Evolutionary conservation across 92 coral and sea anemone genomes (phyloP).

Genomic region (Scolanthus callimorphus): DNA sequence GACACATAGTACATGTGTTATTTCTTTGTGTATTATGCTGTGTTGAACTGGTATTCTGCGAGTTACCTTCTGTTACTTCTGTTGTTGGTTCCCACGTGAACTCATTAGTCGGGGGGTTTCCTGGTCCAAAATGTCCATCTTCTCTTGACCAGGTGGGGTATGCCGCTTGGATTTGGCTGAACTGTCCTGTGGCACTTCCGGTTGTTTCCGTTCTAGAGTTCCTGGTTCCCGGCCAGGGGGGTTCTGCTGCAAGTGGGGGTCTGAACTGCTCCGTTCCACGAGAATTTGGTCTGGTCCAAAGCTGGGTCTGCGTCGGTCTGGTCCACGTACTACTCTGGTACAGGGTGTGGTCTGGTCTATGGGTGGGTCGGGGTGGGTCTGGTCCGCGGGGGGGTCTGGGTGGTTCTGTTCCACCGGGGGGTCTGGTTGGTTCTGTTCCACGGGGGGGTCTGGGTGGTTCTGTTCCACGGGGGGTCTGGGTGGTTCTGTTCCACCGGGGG

Average conservation of each 20-base stretch:
- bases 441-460: no score
- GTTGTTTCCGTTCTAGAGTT: not conserved
- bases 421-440: no score
- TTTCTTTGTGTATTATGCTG: not conserved
- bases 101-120: no score
- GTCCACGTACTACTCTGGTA: not conserved
- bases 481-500: no score
- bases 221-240: no score
- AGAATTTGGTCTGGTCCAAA: not conserved
- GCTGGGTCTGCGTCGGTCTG: not conserved
- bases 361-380: not conserved
- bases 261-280: not conserved
- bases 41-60: conserved; percentile 8
- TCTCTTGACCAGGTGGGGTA: not conserved
- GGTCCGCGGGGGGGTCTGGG: not conserved
- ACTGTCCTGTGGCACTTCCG: not conserved
- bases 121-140: not conserved
- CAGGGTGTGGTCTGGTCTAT: conserved; percentile 3
- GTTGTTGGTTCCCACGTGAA: no score
- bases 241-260: not conserved
- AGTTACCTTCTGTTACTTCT: not conserved
- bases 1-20: conserved; percentile 31
- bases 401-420: not conserved
- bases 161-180: not conserved
- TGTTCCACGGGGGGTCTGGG: not conserved